Percentiles rank a stretch among this genome's conserved stretches.
phyloP scores from a whole-genome alignment of 2,797 vertebrate genomes.

The Lepidocolaptes lacrymiger region DNA sequence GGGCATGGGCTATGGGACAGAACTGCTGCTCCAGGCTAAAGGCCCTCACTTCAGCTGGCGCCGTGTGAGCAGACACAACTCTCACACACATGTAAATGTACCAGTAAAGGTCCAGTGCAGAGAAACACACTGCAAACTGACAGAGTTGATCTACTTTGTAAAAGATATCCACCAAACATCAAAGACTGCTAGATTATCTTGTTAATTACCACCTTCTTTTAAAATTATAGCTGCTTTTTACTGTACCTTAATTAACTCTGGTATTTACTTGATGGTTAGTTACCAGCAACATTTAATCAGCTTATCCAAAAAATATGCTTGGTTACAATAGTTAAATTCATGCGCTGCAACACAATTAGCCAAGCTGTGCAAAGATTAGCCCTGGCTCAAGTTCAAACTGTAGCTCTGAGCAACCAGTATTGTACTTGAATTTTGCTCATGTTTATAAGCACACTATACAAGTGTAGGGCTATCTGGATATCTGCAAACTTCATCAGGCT shows the following conservation, averaged over 20 bases:
- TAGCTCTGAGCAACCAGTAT: slow-evolving; percentile 7
- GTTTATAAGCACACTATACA: slow-evolving; percentile 39
- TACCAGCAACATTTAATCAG: slow-evolving; percentile 49
- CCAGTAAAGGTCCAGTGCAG: neutral
- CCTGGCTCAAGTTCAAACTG: slow-evolving; percentile 26
- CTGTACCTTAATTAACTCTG: slow-evolving; percentile 5
- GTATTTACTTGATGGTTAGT: slow-evolving; percentile 11
- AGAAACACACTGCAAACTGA: neutral
- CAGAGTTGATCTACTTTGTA: neutral
- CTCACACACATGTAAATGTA: neutral
- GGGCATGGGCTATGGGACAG: accelerated
- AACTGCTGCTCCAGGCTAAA: neutral
- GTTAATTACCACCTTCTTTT: neutral
- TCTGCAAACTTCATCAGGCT: neutral
- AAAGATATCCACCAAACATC: neutral
- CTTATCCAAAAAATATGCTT: slow-evolving; percentile 33
- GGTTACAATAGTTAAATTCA: slow-evolving; percentile 2
- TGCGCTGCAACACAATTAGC: neutral
- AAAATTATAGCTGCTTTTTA: slow-evolving; percentile 1
- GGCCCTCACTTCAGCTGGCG: neutral
- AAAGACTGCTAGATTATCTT: neutral
- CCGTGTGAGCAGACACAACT: neutral
- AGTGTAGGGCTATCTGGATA: neutral
- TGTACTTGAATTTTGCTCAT: neutral
- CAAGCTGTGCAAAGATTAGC: slow-evolving; percentile 11